Evolutionary conservation across 2,888 invertebrate species (phyloP), one percentile per base, ranked within the genome.

Genomic region (Eupithecia subumbrata): DNA sequence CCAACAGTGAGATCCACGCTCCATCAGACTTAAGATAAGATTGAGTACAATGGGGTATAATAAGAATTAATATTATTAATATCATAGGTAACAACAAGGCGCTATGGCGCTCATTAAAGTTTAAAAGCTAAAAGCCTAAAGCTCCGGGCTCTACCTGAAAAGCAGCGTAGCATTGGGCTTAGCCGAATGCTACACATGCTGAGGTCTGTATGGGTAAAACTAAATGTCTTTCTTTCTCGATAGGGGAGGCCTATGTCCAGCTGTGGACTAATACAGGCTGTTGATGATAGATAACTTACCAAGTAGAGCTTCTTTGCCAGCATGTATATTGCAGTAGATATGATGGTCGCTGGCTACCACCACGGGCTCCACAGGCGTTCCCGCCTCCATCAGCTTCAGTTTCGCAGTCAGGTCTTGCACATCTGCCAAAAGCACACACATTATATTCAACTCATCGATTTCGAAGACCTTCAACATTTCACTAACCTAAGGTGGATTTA

Each of bases 391-490:
- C 80, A 97, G 90, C 86, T 96, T 96, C 87, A 97, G 91, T 88
- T 96, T 96, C 69, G 96, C 96, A 82, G 97, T 96, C 84, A 97
- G 94, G 89, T 97, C 97, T 89, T 97, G 96, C 82, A 96, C 96
- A 90, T 97, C 97, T 96, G 96, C 74, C 71, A 30, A 64, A 18
- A 34, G 11, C 11, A 22, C 11, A 30, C 25, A 63, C 8, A 48
- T 5, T 25, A 60, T 16, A 12, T 16, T 2, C 5, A 63, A 3
- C 18, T 34, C 30, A 34, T 64, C 16, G 16, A 7, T 30, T 12
- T 30, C 16, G 5, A 16, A 63, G 30, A 30, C 37, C 5, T 37
- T 43, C 11, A 43, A 16, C 45, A 45, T 45, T 45, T 45, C 45
- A 45, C 7, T 37, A 30, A 30, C 5, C 37, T 37, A 40, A 8